Conservation (phyloP, 2,113 vertebrate genomes). For the mouse (Mus musculus) region GRCm39 chr5:126803001-126803500, state of each 20-base stretch:
- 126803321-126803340: not conserved
- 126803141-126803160: not conserved
- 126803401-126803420: not conserved
- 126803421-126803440: not conserved
- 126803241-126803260: not conserved
- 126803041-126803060: not conserved
- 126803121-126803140: not conserved
- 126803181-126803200: not conserved
- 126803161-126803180: not conserved
- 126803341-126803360: not conserved
- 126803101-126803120: not conserved
- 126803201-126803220: not conserved
- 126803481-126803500: not conserved
- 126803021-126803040: not conserved
- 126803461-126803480: not conserved
- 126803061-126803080: not conserved
- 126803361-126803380: not conserved
- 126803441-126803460: rapidly evolving
- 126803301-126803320: not conserved
- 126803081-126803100: not conserved
- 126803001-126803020: not conserved
- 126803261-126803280: too few relatives aligned
- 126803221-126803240: not conserved
- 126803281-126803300: not conserved
- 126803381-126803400: not conserved